A percentile compares a stretch with the other conserved stretches of the same genome.
Evolutionary conservation across 2,888 invertebrate species (phyloP).

Genomic region (Epirrhoe alternata): DNA sequence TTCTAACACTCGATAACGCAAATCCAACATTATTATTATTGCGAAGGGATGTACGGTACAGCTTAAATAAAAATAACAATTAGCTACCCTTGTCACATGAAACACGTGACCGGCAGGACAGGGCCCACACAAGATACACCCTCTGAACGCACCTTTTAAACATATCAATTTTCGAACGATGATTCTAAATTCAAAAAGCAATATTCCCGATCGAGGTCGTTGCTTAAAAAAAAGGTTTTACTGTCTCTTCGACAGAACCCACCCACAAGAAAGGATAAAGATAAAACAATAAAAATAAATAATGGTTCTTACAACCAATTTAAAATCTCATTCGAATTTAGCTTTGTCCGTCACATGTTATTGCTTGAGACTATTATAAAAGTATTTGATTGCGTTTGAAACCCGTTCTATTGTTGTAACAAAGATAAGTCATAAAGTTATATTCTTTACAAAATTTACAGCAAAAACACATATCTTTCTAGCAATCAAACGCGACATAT

Average conservation of each 20-base stretch:
- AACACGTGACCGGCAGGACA: conserved; percentile 54
- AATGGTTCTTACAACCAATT: conserved; percentile 37
- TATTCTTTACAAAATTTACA: neutral
- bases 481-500: too few species aligned
- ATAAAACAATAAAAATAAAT: conserved; percentile 36
- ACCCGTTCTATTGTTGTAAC: conserved; percentile 20
- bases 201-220: conserved; percentile 30
- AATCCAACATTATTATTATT: conserved; percentile 41
- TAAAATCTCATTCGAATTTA: conserved; percentile 30
- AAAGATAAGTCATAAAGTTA: neutral
- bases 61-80: conserved; percentile 52
- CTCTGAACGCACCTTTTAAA: conserved; percentile 32
- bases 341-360: conserved; percentile 28
- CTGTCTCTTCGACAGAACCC: conserved; percentile 30
- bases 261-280: conserved; percentile 35
- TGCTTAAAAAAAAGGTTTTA: conserved; percentile 30
- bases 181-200: conserved; percentile 31
- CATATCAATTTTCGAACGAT: conserved; percentile 38
- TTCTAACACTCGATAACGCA: conserved; percentile 40
- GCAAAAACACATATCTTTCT: neutral
- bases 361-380: conserved; percentile 9
- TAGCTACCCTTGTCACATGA: conserved; percentile 48
- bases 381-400: conserved; percentile 15
- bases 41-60: conserved; percentile 44
- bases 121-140: conserved; percentile 43